Conservation (phyloP, 2,888 invertebrate species). For the Limnephilus rhombicus region DNA sequence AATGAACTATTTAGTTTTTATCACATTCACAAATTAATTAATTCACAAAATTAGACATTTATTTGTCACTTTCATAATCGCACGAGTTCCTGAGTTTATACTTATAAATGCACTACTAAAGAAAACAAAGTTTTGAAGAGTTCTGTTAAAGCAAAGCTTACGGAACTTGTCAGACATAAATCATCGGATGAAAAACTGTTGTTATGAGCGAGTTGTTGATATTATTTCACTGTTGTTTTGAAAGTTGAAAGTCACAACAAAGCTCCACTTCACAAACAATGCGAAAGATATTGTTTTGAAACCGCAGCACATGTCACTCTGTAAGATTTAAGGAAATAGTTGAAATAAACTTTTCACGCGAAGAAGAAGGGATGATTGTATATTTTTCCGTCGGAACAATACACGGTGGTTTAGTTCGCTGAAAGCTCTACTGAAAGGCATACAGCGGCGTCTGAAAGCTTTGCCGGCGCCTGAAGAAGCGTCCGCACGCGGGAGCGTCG, state of each 20-base stretch:
- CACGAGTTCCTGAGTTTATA: neutral
- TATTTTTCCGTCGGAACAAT: neutral
- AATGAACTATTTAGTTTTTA: neutral
- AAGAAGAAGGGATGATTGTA: neutral
- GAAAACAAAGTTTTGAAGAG: neutral
- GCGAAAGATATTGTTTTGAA: neutral
- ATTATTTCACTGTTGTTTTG: neutral
- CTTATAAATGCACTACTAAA: neutral
- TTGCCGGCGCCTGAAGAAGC: constrained; percentile 52
- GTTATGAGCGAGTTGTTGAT: neutral
- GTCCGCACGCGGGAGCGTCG: constrained; percentile 64
- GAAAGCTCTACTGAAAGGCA: constrained; percentile 23
- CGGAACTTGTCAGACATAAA: neutral
- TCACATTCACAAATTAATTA: neutral
- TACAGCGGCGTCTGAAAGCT: constrained; percentile 27
- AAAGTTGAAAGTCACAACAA: neutral
- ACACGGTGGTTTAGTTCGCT: neutral
- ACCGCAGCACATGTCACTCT: neutral
- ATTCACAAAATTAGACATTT: neutral
- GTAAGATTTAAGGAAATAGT: neutral
- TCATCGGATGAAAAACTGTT: neutral
- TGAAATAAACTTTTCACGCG: neutral
- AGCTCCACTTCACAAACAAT: neutral
- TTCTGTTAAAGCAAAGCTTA: neutral
- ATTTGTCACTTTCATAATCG: neutral